Evolutionary conservation across 2,113 vertebrate genomes (phyloP), one percentile per base, ranked within the genome.

Genomic region (Etheostoma spectabile): DNA sequence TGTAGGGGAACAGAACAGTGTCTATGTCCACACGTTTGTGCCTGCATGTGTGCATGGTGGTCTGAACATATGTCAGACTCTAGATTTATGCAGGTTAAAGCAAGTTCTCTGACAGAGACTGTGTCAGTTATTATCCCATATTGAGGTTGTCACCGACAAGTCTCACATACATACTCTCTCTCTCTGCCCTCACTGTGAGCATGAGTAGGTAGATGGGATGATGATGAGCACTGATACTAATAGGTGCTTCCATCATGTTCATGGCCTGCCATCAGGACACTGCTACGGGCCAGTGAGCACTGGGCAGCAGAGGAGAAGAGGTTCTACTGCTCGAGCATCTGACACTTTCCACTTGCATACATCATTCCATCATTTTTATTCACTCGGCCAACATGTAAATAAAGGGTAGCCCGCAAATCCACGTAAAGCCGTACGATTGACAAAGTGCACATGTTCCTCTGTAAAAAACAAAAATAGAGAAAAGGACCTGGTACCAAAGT

Each of bases 241-340:
- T 78, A 24, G 74, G 35, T 48, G 75, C 82, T 57, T 73, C 82
- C 78, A 81, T 91, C 84, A 89, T 86, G 76, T 80, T 91, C 63
- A 86, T 68, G 42, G 77, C 46, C 57, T 8, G 38, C 76, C 69
- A 89, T 91, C 71, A 74, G 82, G 30, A 85, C 27, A 61, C 52
- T 27, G 84, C 87, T 79, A 92, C 49, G 59, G 90, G 65, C 73
- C 90, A 86, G 15, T 77, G 88, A 92, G 79, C 83, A 52, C 63
- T 46, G 51, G 30, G 59, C 66, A 69, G 71, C 77, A 82, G 80
- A 79, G 48, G 59, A 74, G 70, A 61, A 76, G 35, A 15, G 57
- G 38, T 42, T 42, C 38, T 42, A 11, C 10, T 42, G 38, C 16
- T 70, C 5, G 49, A 59, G 42, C 35, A 22, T 45, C 21, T 42